Evolutionary conservation across 1,140 invertebrate genomes (phyloP).

Genomic region (Coptotermes formosanus): DNA sequence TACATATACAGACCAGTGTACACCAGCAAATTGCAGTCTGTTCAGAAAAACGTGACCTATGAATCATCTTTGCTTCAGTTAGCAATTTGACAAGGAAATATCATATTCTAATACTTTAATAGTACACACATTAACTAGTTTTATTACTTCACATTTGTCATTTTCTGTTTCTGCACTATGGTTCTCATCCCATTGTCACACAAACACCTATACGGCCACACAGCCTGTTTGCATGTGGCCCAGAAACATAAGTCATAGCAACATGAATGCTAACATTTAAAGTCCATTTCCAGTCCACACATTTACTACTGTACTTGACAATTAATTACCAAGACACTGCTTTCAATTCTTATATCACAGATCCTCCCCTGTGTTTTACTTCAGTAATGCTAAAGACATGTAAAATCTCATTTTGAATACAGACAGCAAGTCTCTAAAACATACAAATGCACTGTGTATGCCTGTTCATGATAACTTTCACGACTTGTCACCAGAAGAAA

Average conservation of each 20-base stretch:
- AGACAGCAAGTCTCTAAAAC: not conserved
- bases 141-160: not conserved
- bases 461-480: not conserved
- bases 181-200: not conserved
- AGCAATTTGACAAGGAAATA: not conserved
- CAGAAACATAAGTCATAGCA: not conserved
- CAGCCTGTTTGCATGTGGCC: not conserved
- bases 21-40: not conserved
- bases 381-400: not conserved
- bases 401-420: not conserved
- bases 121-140: not conserved
- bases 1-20: not conserved
- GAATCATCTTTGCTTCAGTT: not conserved
- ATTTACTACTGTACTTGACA: not conserved
- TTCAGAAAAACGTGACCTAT: not conserved
- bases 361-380: slow-evolving; percentile 17
- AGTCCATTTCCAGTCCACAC: not conserved
- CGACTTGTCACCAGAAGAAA: not conserved
- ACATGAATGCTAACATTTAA: not conserved
- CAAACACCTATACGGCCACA: not conserved
- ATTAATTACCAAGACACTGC: not conserved
- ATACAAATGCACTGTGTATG: not conserved
- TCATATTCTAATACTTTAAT: not conserved
- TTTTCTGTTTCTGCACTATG: not conserved
- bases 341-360: slow-evolving; percentile 26